These are phyloP conservation scores for Hemibagrus guttatus DNA, from an alignment of 2,797 vertebrate species.

Conservation along the genomic window DNA sequence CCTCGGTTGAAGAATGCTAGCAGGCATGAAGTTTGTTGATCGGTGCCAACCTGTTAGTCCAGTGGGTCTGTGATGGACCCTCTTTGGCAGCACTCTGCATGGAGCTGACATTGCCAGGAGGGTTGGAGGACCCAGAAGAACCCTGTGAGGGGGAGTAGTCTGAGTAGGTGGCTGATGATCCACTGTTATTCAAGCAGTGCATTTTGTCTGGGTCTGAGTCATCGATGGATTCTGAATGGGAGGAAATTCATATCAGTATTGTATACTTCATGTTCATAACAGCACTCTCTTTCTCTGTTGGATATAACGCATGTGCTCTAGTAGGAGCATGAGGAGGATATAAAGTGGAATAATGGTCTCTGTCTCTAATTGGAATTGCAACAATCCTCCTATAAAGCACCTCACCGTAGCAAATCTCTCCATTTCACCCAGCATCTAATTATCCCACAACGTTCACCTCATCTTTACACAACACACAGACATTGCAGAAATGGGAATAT, in stretches of 20 bases:
- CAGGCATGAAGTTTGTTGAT: conserved; percentile 15
- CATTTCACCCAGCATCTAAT: conserved; percentile 21
- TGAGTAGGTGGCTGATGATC: conserved; percentile 98
- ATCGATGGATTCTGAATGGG: conserved; percentile 89
- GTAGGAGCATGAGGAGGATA: neutral
- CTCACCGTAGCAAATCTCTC: conserved; percentile 1
- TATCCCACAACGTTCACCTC: conserved; percentile 26
- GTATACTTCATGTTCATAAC: conserved; percentile 14
- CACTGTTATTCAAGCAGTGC: conserved; percentile 98
- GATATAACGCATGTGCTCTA: neutral
- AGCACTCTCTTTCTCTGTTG: neutral
- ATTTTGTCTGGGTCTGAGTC: conserved; percentile 97
- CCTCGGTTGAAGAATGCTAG: conserved; percentile 28
- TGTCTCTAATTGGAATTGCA: conserved; percentile 14
- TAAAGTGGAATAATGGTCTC: conserved; percentile 11
- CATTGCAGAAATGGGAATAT: conserved; percentile 15
- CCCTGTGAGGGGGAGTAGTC: conserved; percentile 99
- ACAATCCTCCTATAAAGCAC: conserved; percentile 7
- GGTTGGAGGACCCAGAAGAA: conserved; percentile 95
- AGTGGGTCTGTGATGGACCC: conserved; percentile 89
- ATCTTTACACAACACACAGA: conserved; percentile 26
- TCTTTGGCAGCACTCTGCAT: conserved; percentile 90
- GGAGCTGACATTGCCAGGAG: conserved; percentile 85
- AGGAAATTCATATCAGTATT: conserved; percentile 22
- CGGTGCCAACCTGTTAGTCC: conserved; percentile 90